These are phyloP conservation scores for Aplochiton taeniatus DNA, from an alignment of 2,797 vertebrate species.

Conservation along the genomic window DNA sequence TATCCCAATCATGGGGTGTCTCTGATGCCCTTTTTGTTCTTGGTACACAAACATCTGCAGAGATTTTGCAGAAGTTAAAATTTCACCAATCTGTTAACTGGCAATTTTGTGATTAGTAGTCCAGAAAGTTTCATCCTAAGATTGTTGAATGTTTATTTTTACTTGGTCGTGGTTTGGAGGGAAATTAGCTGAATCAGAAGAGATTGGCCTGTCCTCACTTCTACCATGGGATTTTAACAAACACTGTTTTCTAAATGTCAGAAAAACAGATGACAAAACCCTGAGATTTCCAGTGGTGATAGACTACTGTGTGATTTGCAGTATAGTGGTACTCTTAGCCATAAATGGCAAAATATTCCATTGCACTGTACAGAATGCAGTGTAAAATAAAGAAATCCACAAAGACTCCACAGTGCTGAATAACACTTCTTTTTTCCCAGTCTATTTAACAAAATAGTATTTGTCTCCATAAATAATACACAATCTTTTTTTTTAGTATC, in stretches of 20 bases:
- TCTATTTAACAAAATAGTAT: constrained; percentile 99
- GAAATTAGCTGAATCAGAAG: too few relatives aligned
- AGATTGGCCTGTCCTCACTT: not conserved
- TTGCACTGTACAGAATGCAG: constrained; percentile 5
- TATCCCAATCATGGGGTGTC: too few relatives aligned
- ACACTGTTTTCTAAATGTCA: constrained; percentile 11
- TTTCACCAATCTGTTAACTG: too few relatives aligned
- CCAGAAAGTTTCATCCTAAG: too few relatives aligned
- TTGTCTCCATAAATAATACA: constrained; percentile 83
- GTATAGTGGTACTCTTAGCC: not conserved
- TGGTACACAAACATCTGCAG: too few relatives aligned
- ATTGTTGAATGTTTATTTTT: not conserved
- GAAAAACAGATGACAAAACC: constrained; percentile 17
- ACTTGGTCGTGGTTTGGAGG: constrained; percentile 1
- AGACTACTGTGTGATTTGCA: constrained; percentile 12
- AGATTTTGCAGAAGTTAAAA: too few relatives aligned
- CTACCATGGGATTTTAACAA: constrained; percentile 11
- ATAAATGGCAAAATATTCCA: too few relatives aligned
- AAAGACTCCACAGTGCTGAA: constrained; percentile 70
- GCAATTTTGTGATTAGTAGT: too few relatives aligned
- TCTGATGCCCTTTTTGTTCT: too few relatives aligned
- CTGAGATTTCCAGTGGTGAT: constrained; percentile 21
- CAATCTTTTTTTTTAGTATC: constrained; percentile 73
- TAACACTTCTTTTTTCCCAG: constrained; percentile 84
- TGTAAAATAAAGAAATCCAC: constrained; percentile 45